A percentile compares a stretch with the other conserved stretches of the same genome.
phyloP scores from a whole-genome alignment of 1,140 invertebrate species.

The Nautilus pompilius region DNA sequence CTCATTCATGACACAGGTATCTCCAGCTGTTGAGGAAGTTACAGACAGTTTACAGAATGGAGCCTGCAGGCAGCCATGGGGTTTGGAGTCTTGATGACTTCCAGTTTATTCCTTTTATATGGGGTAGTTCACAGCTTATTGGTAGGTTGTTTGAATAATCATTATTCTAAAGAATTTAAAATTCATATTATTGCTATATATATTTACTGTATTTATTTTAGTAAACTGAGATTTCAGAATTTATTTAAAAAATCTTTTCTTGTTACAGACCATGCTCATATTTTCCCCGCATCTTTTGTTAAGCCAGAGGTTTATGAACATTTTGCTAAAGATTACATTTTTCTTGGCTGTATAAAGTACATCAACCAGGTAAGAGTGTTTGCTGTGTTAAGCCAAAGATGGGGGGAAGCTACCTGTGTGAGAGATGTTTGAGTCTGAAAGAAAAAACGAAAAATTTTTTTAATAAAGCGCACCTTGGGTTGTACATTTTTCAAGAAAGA shows the following conservation, averaged over 20 bases:
- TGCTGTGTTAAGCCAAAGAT: too few relatives aligned
- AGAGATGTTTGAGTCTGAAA: too few relatives aligned
- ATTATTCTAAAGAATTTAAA: background rate
- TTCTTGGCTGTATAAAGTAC: conserved; percentile 89
- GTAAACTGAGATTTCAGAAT: background rate
- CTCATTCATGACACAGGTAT: too few relatives aligned
- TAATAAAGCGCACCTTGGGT: too few relatives aligned
- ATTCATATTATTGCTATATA: background rate
- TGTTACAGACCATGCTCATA: conserved; percentile 69
- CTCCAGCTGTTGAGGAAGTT: conserved; percentile 79
- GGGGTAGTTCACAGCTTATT: conserved; percentile 94
- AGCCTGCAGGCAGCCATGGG: conserved; percentile 98
- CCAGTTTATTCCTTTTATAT: conserved; percentile 98
- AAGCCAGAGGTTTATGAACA: conserved; percentile 74
- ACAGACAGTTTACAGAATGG: conserved; percentile 90
- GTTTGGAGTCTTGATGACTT: conserved; percentile 98
- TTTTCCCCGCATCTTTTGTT: conserved; percentile 83
- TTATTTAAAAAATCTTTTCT: background rate
- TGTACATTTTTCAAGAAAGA: too few relatives aligned
- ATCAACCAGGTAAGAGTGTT: conserved; percentile 68
- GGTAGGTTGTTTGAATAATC: conserved; percentile 59
- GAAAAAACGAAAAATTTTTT: too few relatives aligned
- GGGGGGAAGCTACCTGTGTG: too few relatives aligned
- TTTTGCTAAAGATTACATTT: conserved; percentile 84
- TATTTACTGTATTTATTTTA: background rate